These are phyloP conservation scores for Margaritifera margaritifera DNA, from an alignment of 2,888 invertebrate genomes.

Conservation along the genomic window DNA sequence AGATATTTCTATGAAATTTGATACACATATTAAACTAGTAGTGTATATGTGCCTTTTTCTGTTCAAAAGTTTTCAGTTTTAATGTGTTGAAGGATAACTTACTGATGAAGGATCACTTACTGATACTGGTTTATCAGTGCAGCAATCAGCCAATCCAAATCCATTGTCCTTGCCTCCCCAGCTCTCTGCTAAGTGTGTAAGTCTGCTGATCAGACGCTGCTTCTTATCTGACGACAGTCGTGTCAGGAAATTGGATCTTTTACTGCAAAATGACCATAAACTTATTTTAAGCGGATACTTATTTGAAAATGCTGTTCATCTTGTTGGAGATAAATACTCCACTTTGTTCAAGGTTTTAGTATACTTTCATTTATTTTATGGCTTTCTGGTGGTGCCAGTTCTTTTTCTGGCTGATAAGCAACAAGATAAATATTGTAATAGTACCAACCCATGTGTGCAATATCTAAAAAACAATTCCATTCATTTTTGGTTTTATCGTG, in stretches of 20 bases:
- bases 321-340: too few relatives aligned
- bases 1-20: background rate
- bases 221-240: conserved; percentile 81
- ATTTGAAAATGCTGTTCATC: too few relatives aligned
- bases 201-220: conserved; percentile 81
- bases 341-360: too few relatives aligned
- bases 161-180: conserved; percentile 92
- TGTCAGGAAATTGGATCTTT: conserved; percentile 89
- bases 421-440: too few relatives aligned
- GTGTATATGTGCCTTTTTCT: background rate
- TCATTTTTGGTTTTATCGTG: too few relatives aligned
- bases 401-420: too few relatives aligned
- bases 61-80: too few relatives aligned
- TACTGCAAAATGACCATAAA: conserved; percentile 75
- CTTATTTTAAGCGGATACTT: too few relatives aligned
- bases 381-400: too few relatives aligned
- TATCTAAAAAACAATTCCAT: too few relatives aligned
- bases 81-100: background rate
- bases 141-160: conserved; percentile 88
- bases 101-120: conserved; percentile 69
- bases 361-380: too few relatives aligned
- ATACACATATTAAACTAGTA: background rate
- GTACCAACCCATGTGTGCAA: too few relatives aligned
- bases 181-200: conserved; percentile 86
- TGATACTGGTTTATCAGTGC: conserved; percentile 78